phyloP scores from a whole-genome alignment of 2,797 vertebrate species.

The Parauchenoglanis punctatus region DNA sequence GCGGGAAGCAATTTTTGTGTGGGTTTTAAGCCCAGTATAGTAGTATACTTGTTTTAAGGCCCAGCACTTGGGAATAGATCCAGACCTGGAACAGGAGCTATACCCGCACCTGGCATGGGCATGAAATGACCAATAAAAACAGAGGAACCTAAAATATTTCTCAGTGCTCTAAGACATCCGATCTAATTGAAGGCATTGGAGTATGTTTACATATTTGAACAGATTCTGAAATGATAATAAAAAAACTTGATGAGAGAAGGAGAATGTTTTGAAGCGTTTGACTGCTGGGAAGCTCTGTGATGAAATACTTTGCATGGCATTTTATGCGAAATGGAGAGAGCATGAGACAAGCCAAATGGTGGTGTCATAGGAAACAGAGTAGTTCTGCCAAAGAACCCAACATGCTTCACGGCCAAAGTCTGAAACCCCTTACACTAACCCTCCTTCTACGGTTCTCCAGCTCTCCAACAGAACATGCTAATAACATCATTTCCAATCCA shows the following conservation, averaged over 20 bases:
- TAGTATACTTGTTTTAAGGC: constrained; percentile 48
- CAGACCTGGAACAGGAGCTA: constrained; percentile 31
- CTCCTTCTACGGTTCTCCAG: constrained; percentile 31
- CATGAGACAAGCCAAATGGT: constrained; percentile 71
- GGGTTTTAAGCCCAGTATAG: constrained; percentile 66
- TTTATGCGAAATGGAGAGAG: constrained; percentile 69
- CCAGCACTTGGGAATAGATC: constrained; percentile 48
- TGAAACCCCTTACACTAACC: constrained; percentile 27
- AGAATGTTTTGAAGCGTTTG: constrained; percentile 49
- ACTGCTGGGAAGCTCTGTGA: constrained; percentile 62
- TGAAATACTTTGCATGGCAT: constrained; percentile 68
- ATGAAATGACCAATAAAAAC: constrained; percentile 59
- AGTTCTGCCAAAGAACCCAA: constrained; percentile 61
- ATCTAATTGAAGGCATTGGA: constrained; percentile 69
- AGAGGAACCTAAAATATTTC: constrained; percentile 40
- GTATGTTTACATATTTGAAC: constrained; percentile 59
- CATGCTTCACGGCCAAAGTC: constrained; percentile 53
- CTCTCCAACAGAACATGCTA: constrained; percentile 43
- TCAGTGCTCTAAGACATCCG: constrained; percentile 62
- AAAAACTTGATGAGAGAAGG: constrained; percentile 48
- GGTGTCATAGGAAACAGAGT: constrained; percentile 57
- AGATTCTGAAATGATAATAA: constrained; percentile 48
- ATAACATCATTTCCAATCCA: constrained; percentile 54
- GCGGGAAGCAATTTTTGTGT: constrained; percentile 64
- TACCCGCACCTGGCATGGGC: constrained; percentile 61